Evolutionary conservation across 2,888 invertebrate species (phyloP), one percentile per base, ranked within the genome.

Genomic region (Druceiella hillmani): DNA sequence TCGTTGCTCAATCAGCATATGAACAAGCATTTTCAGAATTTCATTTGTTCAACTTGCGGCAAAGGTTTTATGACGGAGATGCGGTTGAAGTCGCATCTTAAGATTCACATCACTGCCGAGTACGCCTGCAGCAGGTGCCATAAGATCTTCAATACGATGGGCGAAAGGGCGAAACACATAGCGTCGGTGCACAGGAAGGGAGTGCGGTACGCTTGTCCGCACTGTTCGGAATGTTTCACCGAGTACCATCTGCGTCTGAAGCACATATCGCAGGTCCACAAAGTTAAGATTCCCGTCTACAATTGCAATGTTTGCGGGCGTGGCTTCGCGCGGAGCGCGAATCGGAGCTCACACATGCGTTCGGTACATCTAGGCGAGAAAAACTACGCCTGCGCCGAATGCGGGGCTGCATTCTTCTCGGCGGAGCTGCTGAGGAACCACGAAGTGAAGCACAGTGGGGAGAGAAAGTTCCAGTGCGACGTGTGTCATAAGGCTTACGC

Each of bases 161-260:
- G 17, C 11, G 5, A 27, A 2, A 37, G 27, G 32, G 28, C 27
- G 7, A 33, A 32, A 4, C 34, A 35, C 16, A 30, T 27, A 25
- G 34, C 22, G 7, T 15, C 15, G 10, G 38, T 33, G 12, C 38
- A 38, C 15, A 31, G 10, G 20, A 28, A 28, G 16, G 25, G 12
- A 7, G 25, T 31, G n/a, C 10, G 13, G 9, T 25, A 22, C n/a
- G 25, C 14, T 14, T 38, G 38, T 10, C 27, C 14, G 5, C n/a
- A 33, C 4, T 38, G 38, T 15, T 22, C 27, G 10, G 33, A 22
- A 9, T 11, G 22, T 2, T 38, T 38, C 29, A n/a, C n/a, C 2
- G 33, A 27, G 10, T 33, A 38, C 12, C 30, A 38, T 24, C 29
- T 16, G 24, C 26, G 33, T 16, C 22, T 38, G n/a, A 24, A 33